Conservation (phyloP, 1,140 invertebrate species). For the Globodera ellingtonae region DNA sequence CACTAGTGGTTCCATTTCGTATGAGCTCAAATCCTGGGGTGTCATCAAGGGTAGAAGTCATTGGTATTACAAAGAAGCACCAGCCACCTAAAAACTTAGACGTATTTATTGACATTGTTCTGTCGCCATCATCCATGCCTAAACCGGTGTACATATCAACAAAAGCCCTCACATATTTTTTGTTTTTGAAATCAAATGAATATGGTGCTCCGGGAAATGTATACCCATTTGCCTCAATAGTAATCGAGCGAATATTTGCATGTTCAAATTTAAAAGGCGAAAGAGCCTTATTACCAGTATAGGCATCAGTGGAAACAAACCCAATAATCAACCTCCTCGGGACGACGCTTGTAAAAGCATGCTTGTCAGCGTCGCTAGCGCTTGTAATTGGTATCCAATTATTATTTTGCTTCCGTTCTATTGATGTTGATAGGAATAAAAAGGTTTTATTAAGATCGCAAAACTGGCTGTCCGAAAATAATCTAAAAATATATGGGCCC, state of each 20-base stretch:
- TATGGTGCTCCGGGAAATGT: slow-evolving; percentile 27
- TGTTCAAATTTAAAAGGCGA: slow-evolving; percentile 37
- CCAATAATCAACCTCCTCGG: slow-evolving; percentile 31
- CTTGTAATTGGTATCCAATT: too few relatives aligned
- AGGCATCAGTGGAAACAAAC: slow-evolving; percentile 24
- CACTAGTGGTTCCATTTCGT: slow-evolving; percentile 31
- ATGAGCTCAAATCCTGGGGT: slow-evolving; percentile 28
- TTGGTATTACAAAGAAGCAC: slow-evolving; percentile 36
- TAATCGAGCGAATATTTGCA: slow-evolving; percentile 25
- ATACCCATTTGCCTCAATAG: slow-evolving; percentile 25
- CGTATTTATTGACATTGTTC: slow-evolving; percentile 30
- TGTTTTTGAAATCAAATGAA: slow-evolving; percentile 15
- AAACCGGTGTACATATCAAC: slow-evolving; percentile 36
- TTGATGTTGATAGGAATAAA: neutral
- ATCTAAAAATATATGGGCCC: neutral
- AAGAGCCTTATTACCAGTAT: slow-evolving; percentile 4
- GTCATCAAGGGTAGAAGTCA: slow-evolving; percentile 35
- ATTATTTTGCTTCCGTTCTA: neutral
- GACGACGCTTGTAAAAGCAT: slow-evolving; percentile 13
- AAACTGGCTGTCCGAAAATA: neutral
- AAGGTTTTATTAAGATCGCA: neutral
- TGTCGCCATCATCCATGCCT: slow-evolving; percentile 21
- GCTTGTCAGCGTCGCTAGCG: too few relatives aligned
- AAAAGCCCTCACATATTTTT: slow-evolving; percentile 32
- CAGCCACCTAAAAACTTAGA: slow-evolving; percentile 27